Evolutionary conservation across 2,888 invertebrate species (phyloP), one percentile per base, ranked within the genome.

Genomic region (Slavum lentiscoides): DNA sequence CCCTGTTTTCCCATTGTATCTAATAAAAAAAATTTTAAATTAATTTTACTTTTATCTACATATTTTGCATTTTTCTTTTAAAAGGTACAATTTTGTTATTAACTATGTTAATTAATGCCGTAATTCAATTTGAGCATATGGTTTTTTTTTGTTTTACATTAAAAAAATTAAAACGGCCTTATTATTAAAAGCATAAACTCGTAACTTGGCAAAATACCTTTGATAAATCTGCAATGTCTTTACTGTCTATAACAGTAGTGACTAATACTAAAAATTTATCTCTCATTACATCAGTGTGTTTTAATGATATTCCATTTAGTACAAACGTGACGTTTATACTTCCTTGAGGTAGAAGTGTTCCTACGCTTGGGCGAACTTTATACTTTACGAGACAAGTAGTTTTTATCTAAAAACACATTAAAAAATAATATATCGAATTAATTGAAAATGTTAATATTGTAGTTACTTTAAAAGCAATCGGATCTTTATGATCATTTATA

Each of bases 381-480:
- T 96, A 98, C 87, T 96, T 97, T 85, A 97, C 96, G 0, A 97
- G 98, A 0, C 96, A 93, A 6, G 97, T 98, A 19, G 97, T 98
- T 87, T 98, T 94, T 83, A 98, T 93, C 93, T 97, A 88, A 70
- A 89, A 89, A 1, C 74, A 82, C 30, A 30, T 30, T 30, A 80
- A 84, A 82, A 68, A 82, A 23, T 0, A 17, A 58, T 39, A 30
- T 23, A 64, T 39, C n/a, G 37, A 13, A 13, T 37, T 17, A 11
- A 23, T 8, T 59, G n/a, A 82, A 62, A 55, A 82, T 1, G 49
- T 74, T 53, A 30, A 49, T 53, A 76, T 61, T 30, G 23, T 6
- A 62, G 6, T 62, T 80, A 80, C 77, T 55, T 70, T 76, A 39
- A 81, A 81, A 17, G 81, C 73, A 67, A 73, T 82, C 9, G 72